Conservation (phyloP, 2,888 invertebrate genomes). For the Lithophane leautieri region DNA sequence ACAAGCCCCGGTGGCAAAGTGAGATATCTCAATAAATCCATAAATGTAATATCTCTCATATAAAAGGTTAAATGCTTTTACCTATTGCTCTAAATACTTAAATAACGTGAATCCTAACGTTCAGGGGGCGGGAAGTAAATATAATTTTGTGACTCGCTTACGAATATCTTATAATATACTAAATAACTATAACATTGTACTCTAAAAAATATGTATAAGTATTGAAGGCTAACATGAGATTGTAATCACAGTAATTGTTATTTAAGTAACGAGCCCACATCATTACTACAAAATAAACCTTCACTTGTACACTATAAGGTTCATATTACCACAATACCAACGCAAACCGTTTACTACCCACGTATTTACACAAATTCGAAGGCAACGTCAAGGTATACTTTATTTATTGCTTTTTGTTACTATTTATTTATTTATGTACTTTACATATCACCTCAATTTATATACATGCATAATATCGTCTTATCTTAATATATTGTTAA, state of each 20-base stretch:
- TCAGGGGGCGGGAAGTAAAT: slow-evolving; percentile 86
- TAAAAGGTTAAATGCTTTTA: slow-evolving; percentile 88
- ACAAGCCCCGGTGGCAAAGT: slow-evolving; percentile 67
- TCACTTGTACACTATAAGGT: slow-evolving; percentile 77
- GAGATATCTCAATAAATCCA: slow-evolving; percentile 77
- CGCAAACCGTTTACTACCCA: slow-evolving; percentile 80
- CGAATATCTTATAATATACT: slow-evolving; percentile 87
- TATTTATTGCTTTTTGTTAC: slow-evolving; percentile 90
- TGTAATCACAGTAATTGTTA: slow-evolving; percentile 90
- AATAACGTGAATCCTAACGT: slow-evolving; percentile 86
- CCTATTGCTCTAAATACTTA: slow-evolving; percentile 87
- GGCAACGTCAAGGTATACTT: slow-evolving; percentile 90
- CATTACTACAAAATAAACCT: slow-evolving; percentile 87
- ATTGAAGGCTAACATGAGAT: slow-evolving; percentile 90
- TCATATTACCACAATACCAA: slow-evolving; percentile 76
- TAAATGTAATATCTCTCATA: slow-evolving; percentile 82
- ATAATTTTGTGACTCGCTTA: slow-evolving; percentile 90
- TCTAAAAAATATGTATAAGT: slow-evolving; percentile 91
- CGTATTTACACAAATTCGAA: slow-evolving; percentile 86
- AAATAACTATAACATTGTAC: slow-evolving; percentile 91
- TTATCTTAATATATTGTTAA: slow-evolving; percentile 69
- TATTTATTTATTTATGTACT: slow-evolving; percentile 86
- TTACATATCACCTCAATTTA: slow-evolving; percentile 88
- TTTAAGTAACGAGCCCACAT: slow-evolving; percentile 89
- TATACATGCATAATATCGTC: slow-evolving; percentile 79